Base-by-base conservation (phyloP, 35 echinoderm and acorn worm species). In the Lytechinus pictus region DNA sequence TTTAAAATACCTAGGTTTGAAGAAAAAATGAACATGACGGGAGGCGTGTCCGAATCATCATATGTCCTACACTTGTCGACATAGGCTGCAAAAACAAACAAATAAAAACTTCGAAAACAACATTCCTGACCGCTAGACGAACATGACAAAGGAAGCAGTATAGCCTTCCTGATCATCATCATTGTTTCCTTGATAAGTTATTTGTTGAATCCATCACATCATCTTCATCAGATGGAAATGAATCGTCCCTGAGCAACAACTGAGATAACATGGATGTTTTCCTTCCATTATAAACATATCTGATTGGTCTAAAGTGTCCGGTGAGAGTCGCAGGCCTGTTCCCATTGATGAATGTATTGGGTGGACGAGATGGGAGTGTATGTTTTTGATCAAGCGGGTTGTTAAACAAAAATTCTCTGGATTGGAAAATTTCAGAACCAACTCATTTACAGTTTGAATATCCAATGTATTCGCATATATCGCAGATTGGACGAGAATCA, bases 231-330 rank as follows among this genome's bases (percentile, higher is more conserved):
- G 66, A 79, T 16, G 66, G 66, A 79, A 79, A 79, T 79, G 19
- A 79, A 24, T 79, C 16, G 66, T 79, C 88, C 52, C 29, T 54
- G 88, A 90, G 8, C 88, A 44, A 33, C 88, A 90, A 90, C 88
- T 90, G 88, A 90, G 88, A 90, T 14, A 90, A 90, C 88, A 90
- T 44, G 28, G 88, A 90, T 90, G 88, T 90, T 90, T 90, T 44
- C 52, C 16, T 90, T 90, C 88, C 88, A 90, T 90, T 90, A 79
- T n/a, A 79, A 27, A 79, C 66, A 79, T 24, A 79, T 79, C 66
- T 79, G 66, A 79, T 79, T 79, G 66, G 66, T 24, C n/a, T n/a
- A 4, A 24, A 79, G 66, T 24, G 66, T 79, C n/a, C 66, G 66
- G 66, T 7, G 66, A 79, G 66, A 16, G 66, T 8, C n/a, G 19